These are phyloP conservation scores for Macrotrachela quadricornifera DNA, from an alignment of 1,140 invertebrate species.

Conservation along the genomic window DNA sequence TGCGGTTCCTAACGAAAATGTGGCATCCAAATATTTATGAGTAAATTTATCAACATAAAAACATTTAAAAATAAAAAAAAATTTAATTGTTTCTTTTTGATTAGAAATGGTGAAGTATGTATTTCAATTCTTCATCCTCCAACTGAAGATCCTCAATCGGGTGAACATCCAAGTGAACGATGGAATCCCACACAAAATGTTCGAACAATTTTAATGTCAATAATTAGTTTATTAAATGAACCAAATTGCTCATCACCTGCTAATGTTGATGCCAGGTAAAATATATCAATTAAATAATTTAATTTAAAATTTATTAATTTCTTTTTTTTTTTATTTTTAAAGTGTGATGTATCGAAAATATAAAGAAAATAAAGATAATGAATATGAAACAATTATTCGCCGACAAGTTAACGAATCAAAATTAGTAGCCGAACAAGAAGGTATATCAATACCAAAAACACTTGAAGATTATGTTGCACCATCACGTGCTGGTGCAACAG, in stretches of 20 bases:
- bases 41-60: no score
- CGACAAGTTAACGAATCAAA: conserved; percentile 13
- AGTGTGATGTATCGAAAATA: conserved; percentile 95
- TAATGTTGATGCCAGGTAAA: conserved; percentile 97
- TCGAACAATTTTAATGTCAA: conserved; percentile 83
- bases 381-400: conserved; percentile 95
- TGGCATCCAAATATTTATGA: conserved; percentile 98
- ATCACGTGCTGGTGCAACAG: no score
- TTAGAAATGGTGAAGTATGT: conserved; percentile 91
- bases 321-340: conserved; percentile 17
- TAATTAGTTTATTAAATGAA: conserved; percentile 94
- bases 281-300: conserved; percentile 27
- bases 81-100: conserved; percentile 16
- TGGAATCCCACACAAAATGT: conserved; percentile 99
- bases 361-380: conserved; percentile 94
- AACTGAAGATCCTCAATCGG: conserved; percentile 92
- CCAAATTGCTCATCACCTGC: conserved; percentile 97
- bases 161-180: conserved; percentile 89
- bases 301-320: no score
- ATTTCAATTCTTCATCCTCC: conserved; percentile 98
- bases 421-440: conserved; percentile 64
- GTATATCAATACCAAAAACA: conserved; percentile 82
- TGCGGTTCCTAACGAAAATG: conserved; percentile 85
- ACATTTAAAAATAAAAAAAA: no score
- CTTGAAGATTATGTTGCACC: conserved; percentile 62